Base-by-base conservation (phyloP, 2,797 vertebrate genomes). In the Melanotaenia nigrans region DNA sequence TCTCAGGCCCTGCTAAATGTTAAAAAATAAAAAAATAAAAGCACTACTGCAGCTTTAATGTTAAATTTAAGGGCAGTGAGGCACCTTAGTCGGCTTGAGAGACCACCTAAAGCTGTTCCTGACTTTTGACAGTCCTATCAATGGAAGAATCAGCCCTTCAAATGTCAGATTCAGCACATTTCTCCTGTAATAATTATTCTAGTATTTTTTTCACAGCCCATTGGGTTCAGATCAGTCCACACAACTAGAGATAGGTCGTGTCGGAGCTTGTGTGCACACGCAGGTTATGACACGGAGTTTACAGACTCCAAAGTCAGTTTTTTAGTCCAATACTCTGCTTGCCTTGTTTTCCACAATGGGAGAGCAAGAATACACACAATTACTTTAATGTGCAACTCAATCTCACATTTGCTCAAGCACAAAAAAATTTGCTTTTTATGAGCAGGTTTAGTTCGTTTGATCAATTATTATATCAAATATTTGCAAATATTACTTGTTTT, bases 1-100 rank as follows among this genome's bases (percentile, higher is more conserved):
- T 80, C 61, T 89, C 61, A n/a, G 79, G 22, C 89, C 90, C 54
- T 90, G 90, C 94, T 96, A 90, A 84, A 71, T 82, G 83, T 86
- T 82, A 87, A 73, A 25, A 42, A 9, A 7, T 12, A 54, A 54
- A 14, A 18, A 54, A 54, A 54, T 14, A 8, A 22, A n/a, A 49
- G 12, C 12, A 25, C 10, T 13, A 57, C 57, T 25, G 54, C 65
- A 47, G 64, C 62, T 81, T 81, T 22, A 42, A 32, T 67, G 74
- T 74, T 6, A 64, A 57, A 59, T 55, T 65, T 66, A 20, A 51
- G 60, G 54, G 47, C 61, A n/a, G 68, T n/a, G 8, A 54, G 16
- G 53, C 22, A 18, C n/a, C 25, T 54, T 8, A 0, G 33, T 62
- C 12, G 8, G 12, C 49, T 71, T 20, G 55, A 65, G 24, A 45